Percentiles rank a stretch among this genome's conserved stretches.
Conservation (phyloP, 2,888 invertebrate genomes). For the Diarsia mendica region DNA sequence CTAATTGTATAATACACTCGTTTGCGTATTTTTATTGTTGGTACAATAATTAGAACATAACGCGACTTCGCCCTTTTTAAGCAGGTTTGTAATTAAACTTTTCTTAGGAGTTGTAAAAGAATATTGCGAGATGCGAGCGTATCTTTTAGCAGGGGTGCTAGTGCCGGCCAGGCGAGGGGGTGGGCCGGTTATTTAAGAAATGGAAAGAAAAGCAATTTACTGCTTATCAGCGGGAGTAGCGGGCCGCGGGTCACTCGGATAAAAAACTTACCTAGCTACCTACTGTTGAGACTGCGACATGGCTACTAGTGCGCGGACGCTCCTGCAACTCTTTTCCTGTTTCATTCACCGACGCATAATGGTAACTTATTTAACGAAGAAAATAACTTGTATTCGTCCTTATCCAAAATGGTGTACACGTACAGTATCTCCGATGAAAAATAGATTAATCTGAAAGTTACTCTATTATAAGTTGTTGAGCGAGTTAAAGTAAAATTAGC, state of each 20-base stretch:
- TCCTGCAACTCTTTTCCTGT: slow-evolving; percentile 37
- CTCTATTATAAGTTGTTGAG: slow-evolving; percentile 86
- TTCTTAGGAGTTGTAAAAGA: slow-evolving; percentile 83
- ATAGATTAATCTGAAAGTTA: slow-evolving; percentile 84
- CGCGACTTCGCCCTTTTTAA: slow-evolving; percentile 86
- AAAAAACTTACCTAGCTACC: slow-evolving; percentile 73
- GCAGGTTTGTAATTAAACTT: slow-evolving; percentile 87
- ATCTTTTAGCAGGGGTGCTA: slow-evolving; percentile 72
- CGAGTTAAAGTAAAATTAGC: slow-evolving; percentile 79
- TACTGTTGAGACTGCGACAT: slow-evolving; percentile 73
- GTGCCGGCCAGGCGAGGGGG: slow-evolving; percentile 65
- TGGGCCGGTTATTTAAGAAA: slow-evolving; percentile 85
- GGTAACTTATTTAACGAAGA: neutral
- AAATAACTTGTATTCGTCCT: slow-evolving; percentile 27
- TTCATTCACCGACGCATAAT: slow-evolving; percentile 12
- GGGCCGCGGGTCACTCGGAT: slow-evolving; percentile 81
- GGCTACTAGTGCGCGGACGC: slow-evolving; percentile 67
- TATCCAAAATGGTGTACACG: slow-evolving; percentile 69
- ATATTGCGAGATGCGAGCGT: slow-evolving; percentile 82
- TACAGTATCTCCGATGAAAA: slow-evolving; percentile 52
- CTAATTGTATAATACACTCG: slow-evolving; percentile 91
- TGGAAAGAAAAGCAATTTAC: slow-evolving; percentile 89
- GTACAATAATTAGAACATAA: slow-evolving; percentile 90
- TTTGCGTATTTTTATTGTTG: slow-evolving; percentile 90
- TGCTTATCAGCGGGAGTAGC: slow-evolving; percentile 85